Evolutionary conservation across 2,888 invertebrate species (phyloP).

Genomic region (Calliphora vomitoria): DNA sequence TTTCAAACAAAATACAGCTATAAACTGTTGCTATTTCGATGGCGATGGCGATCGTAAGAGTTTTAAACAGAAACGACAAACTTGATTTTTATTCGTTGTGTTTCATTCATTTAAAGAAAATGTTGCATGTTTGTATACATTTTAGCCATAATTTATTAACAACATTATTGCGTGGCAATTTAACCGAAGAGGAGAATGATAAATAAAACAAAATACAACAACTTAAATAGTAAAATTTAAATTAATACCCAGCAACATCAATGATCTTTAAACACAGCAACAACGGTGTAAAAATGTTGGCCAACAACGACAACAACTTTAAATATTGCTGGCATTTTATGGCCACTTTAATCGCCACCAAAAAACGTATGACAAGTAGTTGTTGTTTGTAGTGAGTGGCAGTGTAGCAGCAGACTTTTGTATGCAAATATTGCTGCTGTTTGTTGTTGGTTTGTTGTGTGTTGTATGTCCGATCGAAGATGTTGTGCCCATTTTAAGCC

Average conservation of each 20-base stretch:
- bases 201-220: constrained; percentile 29
- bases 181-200: neutral
- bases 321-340: constrained; percentile 47
- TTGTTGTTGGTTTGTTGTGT: constrained; percentile 20
- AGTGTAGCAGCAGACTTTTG: neutral
- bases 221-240: constrained; percentile 61
- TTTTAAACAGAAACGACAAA: constrained; percentile 24
- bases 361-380: constrained; percentile 73
- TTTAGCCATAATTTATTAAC: constrained; percentile 69
- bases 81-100: constrained; percentile 32
- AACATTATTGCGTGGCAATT: constrained; percentile 62
- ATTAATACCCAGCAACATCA: constrained; percentile 51
- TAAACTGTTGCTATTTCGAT: neutral
- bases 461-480: constrained; percentile 29
- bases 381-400: neutral
- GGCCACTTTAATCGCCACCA: constrained; percentile 44
- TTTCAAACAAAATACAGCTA: neutral
- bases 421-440: constrained; percentile 61
- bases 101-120: constrained; percentile 24
- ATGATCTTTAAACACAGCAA: constrained; percentile 38
- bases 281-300: constrained; percentile 3
- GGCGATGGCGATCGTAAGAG: too few relatives aligned
- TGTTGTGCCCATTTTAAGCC: constrained; percentile 54
- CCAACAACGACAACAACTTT: constrained; percentile 7
- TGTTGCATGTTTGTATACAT: constrained; percentile 69